These are phyloP conservation scores for Diplodus sargus DNA, from an alignment of 2,797 vertebrate genomes.

Conservation along the genomic window DNA sequence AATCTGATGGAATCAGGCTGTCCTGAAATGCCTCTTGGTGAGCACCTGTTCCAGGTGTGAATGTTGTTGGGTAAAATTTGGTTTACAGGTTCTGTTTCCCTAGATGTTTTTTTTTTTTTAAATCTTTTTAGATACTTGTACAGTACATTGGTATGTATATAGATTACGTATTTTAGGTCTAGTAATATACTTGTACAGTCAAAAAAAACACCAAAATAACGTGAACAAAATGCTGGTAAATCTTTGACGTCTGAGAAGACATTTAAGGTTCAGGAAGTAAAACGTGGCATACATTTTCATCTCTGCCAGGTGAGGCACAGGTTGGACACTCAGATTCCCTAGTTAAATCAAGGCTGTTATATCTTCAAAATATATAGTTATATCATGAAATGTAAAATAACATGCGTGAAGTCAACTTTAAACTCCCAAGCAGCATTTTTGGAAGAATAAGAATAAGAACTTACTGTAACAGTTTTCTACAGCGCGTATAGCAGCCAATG, in stretches of 20 bases:
- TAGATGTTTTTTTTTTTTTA: background rate
- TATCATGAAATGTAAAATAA: background rate
- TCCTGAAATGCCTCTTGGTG: constrained; percentile 48
- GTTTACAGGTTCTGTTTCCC: background rate
- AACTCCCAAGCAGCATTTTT: background rate
- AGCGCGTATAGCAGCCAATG: background rate
- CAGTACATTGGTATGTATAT: background rate
- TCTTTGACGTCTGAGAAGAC: background rate
- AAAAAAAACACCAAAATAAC: background rate
- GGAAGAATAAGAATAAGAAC: no score
- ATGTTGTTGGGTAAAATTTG: background rate
- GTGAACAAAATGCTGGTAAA: background rate
- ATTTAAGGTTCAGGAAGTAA: background rate
- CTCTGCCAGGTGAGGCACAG: background rate
- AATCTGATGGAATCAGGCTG: constrained; percentile 31
- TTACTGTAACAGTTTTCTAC: no score
- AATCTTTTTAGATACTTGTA: background rate
- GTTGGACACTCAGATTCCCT: background rate
- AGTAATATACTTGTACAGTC: background rate
- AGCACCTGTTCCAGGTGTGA: constrained; percentile 12
- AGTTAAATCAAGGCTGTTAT: background rate
- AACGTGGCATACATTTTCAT: background rate
- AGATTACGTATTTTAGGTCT: background rate
- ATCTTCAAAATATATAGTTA: background rate
- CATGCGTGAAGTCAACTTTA: background rate